These are phyloP conservation scores for Lasioglossum lativentre DNA, from an alignment of 2,888 invertebrate species.

Conservation along the genomic window DNA sequence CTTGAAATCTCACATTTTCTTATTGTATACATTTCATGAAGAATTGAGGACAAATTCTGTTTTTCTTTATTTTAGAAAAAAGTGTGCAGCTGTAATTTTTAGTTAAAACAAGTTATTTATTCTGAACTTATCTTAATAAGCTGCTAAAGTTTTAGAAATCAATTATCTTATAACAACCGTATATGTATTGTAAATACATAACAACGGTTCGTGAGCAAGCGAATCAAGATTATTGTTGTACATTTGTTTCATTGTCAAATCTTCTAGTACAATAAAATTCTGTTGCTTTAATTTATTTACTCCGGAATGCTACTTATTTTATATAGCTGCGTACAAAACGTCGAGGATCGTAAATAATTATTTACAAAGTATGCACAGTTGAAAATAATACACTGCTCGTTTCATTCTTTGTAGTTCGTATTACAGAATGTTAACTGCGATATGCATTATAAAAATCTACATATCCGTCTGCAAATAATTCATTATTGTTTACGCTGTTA, in stretches of 20 bases:
- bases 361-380: constrained; percentile 39
- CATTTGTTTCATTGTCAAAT: constrained; percentile 12
- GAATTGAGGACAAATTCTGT: not conserved
- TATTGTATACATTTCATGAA: not conserved
- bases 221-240: not conserved
- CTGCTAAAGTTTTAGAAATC: constrained; percentile 10
- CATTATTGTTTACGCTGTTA: constrained; percentile 80
- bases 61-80: not conserved
- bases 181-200: constrained; percentile 3
- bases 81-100: constrained; percentile 4
- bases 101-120: not conserved
- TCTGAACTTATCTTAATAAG: constrained; percentile 14
- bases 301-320: constrained; percentile 8
- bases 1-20: not conserved
- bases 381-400: constrained; percentile 8
- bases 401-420: constrained; percentile 28
- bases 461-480: constrained; percentile 58
- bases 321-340: not conserved
- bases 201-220: not conserved
- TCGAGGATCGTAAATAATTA: constrained; percentile 31
- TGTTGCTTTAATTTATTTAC: constrained; percentile 9
- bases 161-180: constrained; percentile 5
- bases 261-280: constrained; percentile 15
- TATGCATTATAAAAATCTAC: constrained; percentile 71
- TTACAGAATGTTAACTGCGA: constrained; percentile 31